Evolutionary conservation across 2,797 vertebrate genomes (phyloP), one percentile per base, ranked within the genome.

Genomic region (Dendrocincla fuliginosa): DNA sequence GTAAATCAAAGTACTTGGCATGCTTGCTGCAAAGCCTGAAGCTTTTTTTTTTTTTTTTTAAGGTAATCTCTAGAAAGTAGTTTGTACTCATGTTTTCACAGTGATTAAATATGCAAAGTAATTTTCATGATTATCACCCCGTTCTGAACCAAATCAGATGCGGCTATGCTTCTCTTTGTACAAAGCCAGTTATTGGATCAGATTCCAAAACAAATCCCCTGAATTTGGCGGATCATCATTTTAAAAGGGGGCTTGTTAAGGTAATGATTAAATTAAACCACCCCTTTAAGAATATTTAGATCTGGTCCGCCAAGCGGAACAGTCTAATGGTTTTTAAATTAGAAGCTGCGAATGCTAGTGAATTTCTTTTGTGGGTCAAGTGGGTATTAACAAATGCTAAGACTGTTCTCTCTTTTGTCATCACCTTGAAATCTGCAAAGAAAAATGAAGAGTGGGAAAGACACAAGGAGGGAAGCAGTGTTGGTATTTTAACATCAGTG

Each of bases 191-290:
- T 98, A 99, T 98, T 97, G 98, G 97, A 98, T 99, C 98, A 98
- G 98, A 98, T 98, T 98, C 98, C 98, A 98, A 98, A 99, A 99
- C 98, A 98, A 99, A 99, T 99, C 98, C 98, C 97, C 98, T 90
- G 98, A 98, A 99, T 98, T 98, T 98, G 97, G 97, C 91, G 97
- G 98, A 98, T 99, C 98, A 99, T 99, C 98, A 98, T 99, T 99
- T 98, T 98, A 98, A 99, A 98, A 98, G 98, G 98, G 98, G 98
- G 98, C 98, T 99, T 99, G 99, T 99, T 99, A 99, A 98, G 98
- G 98, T 99, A 98, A 99, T 99, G 98, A 99, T 99, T 99, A 98
- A 98, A 99, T 99, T 99, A 99, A 99, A 99, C 98, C 98, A 98
- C 98, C 98, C 99, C 98, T 99, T 98, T 98, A 99, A 99, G 98